These are phyloP conservation scores for Psittacula derbiana DNA, from an alignment of 2,797 vertebrate species.

Conservation along the genomic window DNA sequence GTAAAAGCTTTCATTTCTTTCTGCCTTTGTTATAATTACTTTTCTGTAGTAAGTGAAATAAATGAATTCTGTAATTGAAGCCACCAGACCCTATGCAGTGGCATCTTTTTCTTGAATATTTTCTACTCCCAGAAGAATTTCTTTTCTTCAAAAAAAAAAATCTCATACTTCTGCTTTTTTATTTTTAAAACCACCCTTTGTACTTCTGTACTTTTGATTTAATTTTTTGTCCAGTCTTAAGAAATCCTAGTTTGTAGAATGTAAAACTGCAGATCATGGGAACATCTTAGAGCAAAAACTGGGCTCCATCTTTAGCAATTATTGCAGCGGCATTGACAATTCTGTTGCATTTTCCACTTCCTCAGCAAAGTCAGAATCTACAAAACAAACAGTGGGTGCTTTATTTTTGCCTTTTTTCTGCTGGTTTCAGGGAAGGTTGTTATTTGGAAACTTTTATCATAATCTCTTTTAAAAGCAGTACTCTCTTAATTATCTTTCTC, in stretches of 20 bases:
- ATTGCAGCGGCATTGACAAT: not conserved
- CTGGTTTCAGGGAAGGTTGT: not conserved
- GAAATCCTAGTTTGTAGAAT: not conserved
- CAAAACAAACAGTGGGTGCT: not conserved
- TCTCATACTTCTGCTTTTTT: not conserved
- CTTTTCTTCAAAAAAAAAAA: not conserved
- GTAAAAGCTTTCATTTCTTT: not conserved
- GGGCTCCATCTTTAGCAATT: not conserved
- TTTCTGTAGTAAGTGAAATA: not conserved
- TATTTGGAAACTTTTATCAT: not conserved
- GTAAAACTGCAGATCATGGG: not conserved
- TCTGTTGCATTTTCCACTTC: fast-evolving
- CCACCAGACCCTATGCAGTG: not conserved
- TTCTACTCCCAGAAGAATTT: not conserved
- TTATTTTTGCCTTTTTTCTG: not conserved
- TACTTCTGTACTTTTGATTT: not conserved
- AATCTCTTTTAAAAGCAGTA: not conserved
- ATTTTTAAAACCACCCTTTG: not conserved
- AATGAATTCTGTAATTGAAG: not conserved
- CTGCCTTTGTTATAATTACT: not conserved
- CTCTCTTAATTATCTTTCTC: not conserved
- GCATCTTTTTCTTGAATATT: not conserved
- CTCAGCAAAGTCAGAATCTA: not conserved
- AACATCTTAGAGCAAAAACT: not conserved
- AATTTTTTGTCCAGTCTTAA: not conserved